Evolutionary conservation across 2,113 vertebrate genomes (phyloP).

Genomic region (Eulacestoma nigropectus): DNA sequence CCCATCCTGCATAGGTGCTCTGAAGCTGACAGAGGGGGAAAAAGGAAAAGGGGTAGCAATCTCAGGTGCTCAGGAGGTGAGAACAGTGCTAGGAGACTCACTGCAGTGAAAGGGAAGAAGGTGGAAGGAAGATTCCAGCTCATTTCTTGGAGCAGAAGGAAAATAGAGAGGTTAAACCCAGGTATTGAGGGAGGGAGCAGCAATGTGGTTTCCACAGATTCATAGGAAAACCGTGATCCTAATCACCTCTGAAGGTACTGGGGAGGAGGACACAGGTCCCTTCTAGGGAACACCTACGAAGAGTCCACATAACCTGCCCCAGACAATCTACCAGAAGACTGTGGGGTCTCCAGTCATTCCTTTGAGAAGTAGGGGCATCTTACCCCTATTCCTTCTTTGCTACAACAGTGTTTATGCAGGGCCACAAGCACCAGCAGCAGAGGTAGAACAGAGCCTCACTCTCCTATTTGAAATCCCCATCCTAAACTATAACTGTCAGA

Average conservation of each 20-base stretch:
- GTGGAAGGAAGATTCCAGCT: background rate
- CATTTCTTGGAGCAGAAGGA: background rate
- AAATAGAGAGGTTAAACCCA: background rate
- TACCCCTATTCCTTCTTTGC: background rate
- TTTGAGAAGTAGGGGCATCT: background rate
- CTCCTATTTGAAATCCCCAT: background rate
- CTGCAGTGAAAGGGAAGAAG: background rate
- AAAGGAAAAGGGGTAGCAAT: background rate
- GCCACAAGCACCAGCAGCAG: background rate
- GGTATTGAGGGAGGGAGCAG: background rate
- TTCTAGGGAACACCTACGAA: background rate
- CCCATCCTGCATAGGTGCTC: background rate
- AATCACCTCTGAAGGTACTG: background rate
- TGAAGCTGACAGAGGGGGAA: background rate
- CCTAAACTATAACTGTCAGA: background rate
- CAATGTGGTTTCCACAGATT: background rate
- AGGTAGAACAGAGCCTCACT: background rate
- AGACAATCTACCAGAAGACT: background rate
- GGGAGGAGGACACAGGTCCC: background rate
- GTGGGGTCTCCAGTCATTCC: background rate
- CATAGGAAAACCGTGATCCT: background rate
- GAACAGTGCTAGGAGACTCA: background rate
- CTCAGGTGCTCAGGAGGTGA: background rate
- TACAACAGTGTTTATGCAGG: background rate
- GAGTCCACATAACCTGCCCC: background rate